Percentiles rank a stretch among this genome's conserved stretches.
Evolutionary conservation across 2,888 invertebrate species (phyloP).

Genomic region (Mechanitis messenoides): DNA sequence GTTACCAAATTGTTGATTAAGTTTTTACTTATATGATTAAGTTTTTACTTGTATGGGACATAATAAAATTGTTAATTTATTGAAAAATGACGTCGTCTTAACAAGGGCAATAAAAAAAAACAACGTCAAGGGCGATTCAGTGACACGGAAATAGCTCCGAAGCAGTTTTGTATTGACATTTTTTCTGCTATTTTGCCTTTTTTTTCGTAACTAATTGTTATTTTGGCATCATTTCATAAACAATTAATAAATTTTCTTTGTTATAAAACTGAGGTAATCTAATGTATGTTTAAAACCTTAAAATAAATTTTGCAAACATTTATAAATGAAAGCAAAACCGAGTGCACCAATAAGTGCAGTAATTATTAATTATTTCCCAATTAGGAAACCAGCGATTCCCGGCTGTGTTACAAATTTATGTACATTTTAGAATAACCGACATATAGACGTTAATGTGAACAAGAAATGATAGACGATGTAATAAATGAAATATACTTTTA

Average conservation of each 20-base stretch:
- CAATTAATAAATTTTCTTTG: too few relatives aligned
- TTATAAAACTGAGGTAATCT: too few relatives aligned
- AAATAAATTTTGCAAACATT: too few relatives aligned
- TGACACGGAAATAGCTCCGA: not conserved
- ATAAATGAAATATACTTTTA: too few relatives aligned
- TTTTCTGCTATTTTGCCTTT: not conserved
- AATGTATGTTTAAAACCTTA: too few relatives aligned
- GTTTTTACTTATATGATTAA: too few relatives aligned
- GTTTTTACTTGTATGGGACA: not conserved
- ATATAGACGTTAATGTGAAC: too few relatives aligned
- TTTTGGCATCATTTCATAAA: too few relatives aligned
- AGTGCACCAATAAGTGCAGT: too few relatives aligned
- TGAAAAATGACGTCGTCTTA: not conserved
- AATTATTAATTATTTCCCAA: slow-evolving; percentile 11
- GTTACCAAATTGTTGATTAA: too few relatives aligned
- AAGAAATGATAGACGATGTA: too few relatives aligned
- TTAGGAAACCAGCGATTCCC: slow-evolving; percentile 19
- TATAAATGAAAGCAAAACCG: too few relatives aligned
- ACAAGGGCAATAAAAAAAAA: not conserved
- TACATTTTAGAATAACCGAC: slow-evolving; percentile 2
- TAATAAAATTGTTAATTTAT: not conserved
- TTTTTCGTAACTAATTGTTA: not conserved
- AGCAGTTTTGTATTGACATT: not conserved
- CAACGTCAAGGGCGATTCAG: not conserved
- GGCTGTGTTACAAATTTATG: slow-evolving; percentile 7